Conservation (phyloP, 2,113 vertebrate species). For the Rhinoptilus africanus region DNA sequence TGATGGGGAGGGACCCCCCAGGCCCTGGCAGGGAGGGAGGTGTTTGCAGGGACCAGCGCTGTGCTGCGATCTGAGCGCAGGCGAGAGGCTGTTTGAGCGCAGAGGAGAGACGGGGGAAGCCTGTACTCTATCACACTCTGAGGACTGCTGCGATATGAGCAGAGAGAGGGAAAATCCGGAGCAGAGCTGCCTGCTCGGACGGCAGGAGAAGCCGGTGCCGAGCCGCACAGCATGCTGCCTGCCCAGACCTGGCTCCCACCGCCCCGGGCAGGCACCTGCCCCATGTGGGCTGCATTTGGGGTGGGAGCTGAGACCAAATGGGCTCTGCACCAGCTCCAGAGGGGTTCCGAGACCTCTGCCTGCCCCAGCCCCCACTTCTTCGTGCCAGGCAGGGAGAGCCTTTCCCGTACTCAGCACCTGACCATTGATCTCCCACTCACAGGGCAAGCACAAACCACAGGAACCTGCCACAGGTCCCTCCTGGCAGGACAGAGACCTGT, state of each 20-base stretch:
- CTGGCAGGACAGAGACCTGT: neutral
- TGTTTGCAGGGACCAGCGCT: neutral
- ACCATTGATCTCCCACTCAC: accelerated
- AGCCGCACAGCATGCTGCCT: neutral
- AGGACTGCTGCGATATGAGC: neutral
- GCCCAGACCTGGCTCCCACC: accelerated
- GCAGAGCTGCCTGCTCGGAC: neutral
- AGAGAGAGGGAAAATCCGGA: neutral
- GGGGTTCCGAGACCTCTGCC: neutral
- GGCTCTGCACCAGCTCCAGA: neutral
- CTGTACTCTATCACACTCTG: neutral
- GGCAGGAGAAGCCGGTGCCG: neutral
- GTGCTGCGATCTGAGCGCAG: neutral
- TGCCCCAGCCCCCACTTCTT: neutral
- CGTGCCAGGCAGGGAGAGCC: neutral
- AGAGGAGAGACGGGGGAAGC: neutral
- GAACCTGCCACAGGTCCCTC: neutral
- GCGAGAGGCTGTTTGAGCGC: neutral
- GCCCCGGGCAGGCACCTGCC: neutral
- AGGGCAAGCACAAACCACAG: neutral
- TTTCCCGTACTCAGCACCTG: neutral
- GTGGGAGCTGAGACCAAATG: neutral
- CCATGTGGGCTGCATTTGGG: accelerated
- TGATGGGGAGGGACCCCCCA: neutral
- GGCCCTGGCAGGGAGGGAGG: neutral